These are phyloP conservation scores for Amphiura filiformis DNA, from an alignment of 35 echinoderm and acorn worm species.

Conservation along the genomic window DNA sequence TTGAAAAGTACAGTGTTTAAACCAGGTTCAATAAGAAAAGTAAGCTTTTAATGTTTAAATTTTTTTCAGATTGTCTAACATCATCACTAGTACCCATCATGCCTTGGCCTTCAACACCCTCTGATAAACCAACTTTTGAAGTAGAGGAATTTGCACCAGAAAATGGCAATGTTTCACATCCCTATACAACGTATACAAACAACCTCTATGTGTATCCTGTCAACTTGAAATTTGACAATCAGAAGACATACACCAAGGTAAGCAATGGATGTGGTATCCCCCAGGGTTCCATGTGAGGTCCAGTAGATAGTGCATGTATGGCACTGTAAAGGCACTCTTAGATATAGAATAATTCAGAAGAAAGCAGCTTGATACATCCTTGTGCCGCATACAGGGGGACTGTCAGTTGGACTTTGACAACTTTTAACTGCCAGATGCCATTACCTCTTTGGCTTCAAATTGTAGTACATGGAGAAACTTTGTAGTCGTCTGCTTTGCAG, in stretches of 20 bases:
- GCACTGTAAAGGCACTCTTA: too few species aligned
- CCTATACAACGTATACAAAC: conserved; percentile 72
- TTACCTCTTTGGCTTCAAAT: too few species aligned
- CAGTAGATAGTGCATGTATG: too few species aligned
- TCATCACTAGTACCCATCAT: conserved; percentile 86
- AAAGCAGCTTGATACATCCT: too few species aligned
- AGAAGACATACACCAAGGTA: conserved; percentile 94
- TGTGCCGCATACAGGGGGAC: too few species aligned
- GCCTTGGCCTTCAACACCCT: conserved; percentile 80
- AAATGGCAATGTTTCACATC: conserved; percentile 59
- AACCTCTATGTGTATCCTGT: conserved; percentile 94
- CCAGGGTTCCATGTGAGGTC: not conserved
- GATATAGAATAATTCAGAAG: too few species aligned
- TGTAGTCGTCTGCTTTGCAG: too few species aligned
- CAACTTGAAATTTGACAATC: conserved; percentile 89
- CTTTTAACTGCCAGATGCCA: too few species aligned
- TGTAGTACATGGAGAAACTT: too few species aligned
- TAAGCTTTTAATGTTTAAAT: not conserved
- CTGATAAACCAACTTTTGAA: conserved; percentile 63
- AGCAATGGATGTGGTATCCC: conserved; percentile 3
- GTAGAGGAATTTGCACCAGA: conserved; percentile 80
- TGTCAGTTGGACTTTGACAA: too few species aligned
- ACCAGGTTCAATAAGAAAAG: too few species aligned
- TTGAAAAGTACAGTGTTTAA: too few species aligned
- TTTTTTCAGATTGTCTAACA: conserved; percentile 76